Conservation (phyloP, 2,113 vertebrate species). For the Ciconia boyciana region DNA sequence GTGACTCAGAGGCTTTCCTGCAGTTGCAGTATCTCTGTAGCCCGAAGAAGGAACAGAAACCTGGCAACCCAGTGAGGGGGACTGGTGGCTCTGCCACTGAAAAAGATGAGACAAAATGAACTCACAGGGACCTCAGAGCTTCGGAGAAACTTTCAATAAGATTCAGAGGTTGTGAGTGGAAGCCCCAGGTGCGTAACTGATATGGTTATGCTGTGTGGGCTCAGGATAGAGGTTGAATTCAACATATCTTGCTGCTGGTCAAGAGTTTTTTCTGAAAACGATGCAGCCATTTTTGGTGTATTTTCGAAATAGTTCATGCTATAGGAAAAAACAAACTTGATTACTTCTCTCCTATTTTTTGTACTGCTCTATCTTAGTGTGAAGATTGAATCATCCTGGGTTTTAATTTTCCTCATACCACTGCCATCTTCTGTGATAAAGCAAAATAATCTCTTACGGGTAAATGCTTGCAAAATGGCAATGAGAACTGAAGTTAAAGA, state of each 20-base stretch:
- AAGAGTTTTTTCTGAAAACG: neutral
- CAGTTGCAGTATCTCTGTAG: neutral
- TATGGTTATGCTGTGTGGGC: neutral
- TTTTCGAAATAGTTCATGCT: neutral
- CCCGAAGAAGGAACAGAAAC: neutral
- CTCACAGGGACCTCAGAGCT: neutral
- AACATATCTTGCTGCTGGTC: neutral
- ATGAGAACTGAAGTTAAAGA: neutral
- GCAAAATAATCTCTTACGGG: neutral
- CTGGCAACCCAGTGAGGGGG: accelerated
- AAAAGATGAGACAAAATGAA: neutral
- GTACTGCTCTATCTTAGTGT: neutral
- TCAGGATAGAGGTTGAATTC: neutral
- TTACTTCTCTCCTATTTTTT: neutral
- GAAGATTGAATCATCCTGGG: neutral
- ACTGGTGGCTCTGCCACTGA: neutral
- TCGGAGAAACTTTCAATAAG: neutral
- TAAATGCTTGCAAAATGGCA: neutral
- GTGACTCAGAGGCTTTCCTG: neutral
- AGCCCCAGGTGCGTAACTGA: neutral
- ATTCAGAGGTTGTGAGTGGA: neutral
- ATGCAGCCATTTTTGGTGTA: neutral
- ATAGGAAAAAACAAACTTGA: neutral
- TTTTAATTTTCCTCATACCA: neutral
- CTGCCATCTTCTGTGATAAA: neutral